phyloP scores from a whole-genome alignment of 2,888 invertebrate species.

The Diarsia dahlii region DNA sequence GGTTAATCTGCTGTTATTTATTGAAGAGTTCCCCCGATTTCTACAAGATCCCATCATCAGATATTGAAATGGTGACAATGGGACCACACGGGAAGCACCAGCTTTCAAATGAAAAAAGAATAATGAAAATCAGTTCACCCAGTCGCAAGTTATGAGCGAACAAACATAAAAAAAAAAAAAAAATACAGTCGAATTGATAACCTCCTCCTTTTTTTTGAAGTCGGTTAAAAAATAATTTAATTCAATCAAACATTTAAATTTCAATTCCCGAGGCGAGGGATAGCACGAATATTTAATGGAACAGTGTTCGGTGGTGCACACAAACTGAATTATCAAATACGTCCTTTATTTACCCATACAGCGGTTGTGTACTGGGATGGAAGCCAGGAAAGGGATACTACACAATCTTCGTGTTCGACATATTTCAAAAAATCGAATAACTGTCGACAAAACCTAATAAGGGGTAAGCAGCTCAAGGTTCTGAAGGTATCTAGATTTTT shows the following conservation, averaged over 20 bases:
- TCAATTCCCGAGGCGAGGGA: neutral
- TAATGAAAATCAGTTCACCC: too few relatives aligned
- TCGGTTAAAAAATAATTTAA: neutral
- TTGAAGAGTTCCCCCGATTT: too few relatives aligned
- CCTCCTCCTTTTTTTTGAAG: too few relatives aligned
- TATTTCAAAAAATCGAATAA: neutral
- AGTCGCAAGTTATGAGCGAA: too few relatives aligned
- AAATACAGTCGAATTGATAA: too few relatives aligned
- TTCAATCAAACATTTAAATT: neutral
- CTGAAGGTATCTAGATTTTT: neutral
- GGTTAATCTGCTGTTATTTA: too few relatives aligned
- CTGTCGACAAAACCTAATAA: neutral
- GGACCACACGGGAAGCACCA: too few relatives aligned
- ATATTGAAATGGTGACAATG: too few relatives aligned
- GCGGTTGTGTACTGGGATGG: neutral
- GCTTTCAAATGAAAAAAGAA: too few relatives aligned
- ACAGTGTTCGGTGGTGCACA: neutral
- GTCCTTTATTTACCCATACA: neutral
- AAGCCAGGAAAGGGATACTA: neutral
- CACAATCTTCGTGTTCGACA: neutral
- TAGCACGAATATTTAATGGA: slow-evolving; percentile 22
- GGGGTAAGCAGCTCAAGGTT: neutral
- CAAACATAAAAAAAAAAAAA: too few relatives aligned
- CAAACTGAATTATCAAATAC: slow-evolving; percentile 26
- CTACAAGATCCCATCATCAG: too few relatives aligned